Evolutionary conservation across 2,797 vertebrate genomes (phyloP), one percentile per base, ranked within the genome.

Genomic region (Chanos chanos): DNA sequence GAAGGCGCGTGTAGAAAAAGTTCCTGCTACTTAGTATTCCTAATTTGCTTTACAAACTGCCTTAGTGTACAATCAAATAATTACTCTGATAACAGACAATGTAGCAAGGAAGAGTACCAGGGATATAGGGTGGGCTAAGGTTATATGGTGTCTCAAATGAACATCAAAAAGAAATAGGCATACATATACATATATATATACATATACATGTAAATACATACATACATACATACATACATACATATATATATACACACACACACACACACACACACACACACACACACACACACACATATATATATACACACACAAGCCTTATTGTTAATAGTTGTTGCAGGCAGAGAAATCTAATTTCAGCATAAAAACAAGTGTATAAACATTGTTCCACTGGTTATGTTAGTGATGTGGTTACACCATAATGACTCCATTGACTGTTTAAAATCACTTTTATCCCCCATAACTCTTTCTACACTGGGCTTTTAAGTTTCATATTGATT

Each of bases 401-500:
- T 61, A 61, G 66, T 64, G 43, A 52, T 36, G 50, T 48, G 60
- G 58, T 73, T 68, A 59, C 43, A 13, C 44, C 28, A 16, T 66
- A 66, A 67, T 64, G 59, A 54, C 34, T 40, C 40, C 22, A 49
- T 36, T 62, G 44, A 39, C 40, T 54, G 40, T 68, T 66, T 67
- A 13, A 70, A 68, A 47, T 19, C 21, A 22, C 7, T 31, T 27
- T 4, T 27, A 39, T 49, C 25, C 1, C 12, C 51, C 16, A n/a
- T 5, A 15, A 13, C 41, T 25, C 18, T 37, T 41, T 41, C 49
- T 30, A 8, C 31, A 36, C 31, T 62, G 43, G 31, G 28, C 54
- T 56, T 52, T 66, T 56, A 64, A 76, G 27, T 34, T 41, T 49
- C 44, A 18, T 59, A 71, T 56, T 40, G 65, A 71, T 68, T 60